Base-by-base conservation (phyloP, 2,113 vertebrate genomes). In the Scortum barcoo region DNA sequence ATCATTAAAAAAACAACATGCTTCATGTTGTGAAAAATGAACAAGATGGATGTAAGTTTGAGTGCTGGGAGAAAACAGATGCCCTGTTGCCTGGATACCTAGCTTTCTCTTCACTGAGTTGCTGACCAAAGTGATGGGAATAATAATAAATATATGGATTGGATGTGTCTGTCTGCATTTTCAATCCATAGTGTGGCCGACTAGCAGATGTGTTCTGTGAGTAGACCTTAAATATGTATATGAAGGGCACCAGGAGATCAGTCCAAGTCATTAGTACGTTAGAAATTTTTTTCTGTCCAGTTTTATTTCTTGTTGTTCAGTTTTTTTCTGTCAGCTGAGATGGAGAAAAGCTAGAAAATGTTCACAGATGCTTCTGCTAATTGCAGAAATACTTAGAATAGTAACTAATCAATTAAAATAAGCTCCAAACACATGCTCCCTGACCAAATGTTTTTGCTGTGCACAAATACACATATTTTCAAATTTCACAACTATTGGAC, bases 61-160 rank as follows among this genome's bases (percentile, higher is more conserved):
- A 79, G 58, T 74, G 54, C 48, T 51, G 60, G 36, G 58, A 71
- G 72, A 72, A 82, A 80, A 54, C 38, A 70, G 71, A 76, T 72
- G 53, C 66, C 66, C 5, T 77, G 89, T 93, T 93, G 83, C 90
- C 65, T 88, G 80, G 83, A 83, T 80, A 90, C 83, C 1, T 58
- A 74, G 38, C 44, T 38, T 66, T 70, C 46, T 53, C n/a, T 60
- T 70, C 51, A 6, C 24, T 22, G 66, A 30, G 48, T 8, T 57
- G 69, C 76, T 79, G 76, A 81, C 26, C 60, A 74, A 54, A 24
- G 28, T 10, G 60, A 65, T 76, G 26, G 69, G 56, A 66, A 51
- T 57, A 50, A 51, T 78, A 48, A n/a, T n/a, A n/a, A 36, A 44
- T 76, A 61, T 72, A 84, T 77, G 38, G 46, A 44, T 51, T 40